Base-by-base conservation (phyloP, 2,888 invertebrate genomes). In the Philhelius pedissequus region DNA sequence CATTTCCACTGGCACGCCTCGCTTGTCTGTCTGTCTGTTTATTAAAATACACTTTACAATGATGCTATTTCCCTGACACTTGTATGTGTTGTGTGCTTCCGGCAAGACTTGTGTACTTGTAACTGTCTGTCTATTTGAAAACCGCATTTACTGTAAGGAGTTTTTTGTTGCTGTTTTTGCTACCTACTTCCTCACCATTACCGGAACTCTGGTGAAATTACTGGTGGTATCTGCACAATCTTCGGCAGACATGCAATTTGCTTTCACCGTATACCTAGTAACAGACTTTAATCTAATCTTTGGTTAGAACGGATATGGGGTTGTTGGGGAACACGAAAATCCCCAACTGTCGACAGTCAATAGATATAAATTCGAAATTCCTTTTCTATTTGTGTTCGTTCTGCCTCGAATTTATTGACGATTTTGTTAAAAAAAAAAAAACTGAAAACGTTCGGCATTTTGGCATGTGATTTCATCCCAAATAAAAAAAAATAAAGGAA, bases 161-260 rank as follows among this genome's bases (percentile, higher is more conserved):
- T 30, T 56, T 43, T 62, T 13, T 18, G 48, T 60, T 66, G 43
- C 32, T n/a, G 54, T 18, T n/a, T n/a, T n/a, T n/a, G n/a, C n/a
- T n/a, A n/a, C n/a, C n/a, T 27, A 13, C 30, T 66, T 48, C 43
- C 60, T 43, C 9, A 25, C 38, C 3, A 60, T 18, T 58, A 56
- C 56, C 32, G 35, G 56, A 48, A 48, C 13, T 22, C n/a, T 1
- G 7, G 7, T 25, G 48, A 3, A 45, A 13, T 7, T 25, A 25
- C 22, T 13, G 45, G 45, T 45, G 70, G 32, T 64, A 38, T 38
- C 69, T 13, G 32, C 40, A 60, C 62, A n/a, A n/a, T 66, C 43
- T 74, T 43, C 20, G 69, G 54, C 69, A 83, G 78, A 78, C 74
- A 83, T 83, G 83, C 78, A 78, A 78, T 83, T 74, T 83, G 50